Base-by-base conservation (phyloP, 2,113 vertebrate genomes). In the Amblyornis subalaris region DNA sequence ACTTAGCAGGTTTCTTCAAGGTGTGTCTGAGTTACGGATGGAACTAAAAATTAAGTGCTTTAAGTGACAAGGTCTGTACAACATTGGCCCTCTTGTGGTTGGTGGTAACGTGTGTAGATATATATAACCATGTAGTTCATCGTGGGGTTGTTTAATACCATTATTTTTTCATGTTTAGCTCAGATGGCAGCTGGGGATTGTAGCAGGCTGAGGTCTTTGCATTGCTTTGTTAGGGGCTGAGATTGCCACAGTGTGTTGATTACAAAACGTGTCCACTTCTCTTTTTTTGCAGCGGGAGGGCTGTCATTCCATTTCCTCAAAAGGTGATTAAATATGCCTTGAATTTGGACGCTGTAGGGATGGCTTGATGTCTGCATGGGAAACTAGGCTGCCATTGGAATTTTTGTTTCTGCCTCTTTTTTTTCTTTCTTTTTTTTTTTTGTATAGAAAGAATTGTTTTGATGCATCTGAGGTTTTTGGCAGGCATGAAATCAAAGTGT, bases 71-170 rank as follows among this genome's bases (percentile, higher is more conserved):
- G 33, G 21, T 60, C n/a, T 77, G 8, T 48, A 13, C 1, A 6
- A 3, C 20, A 4, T 22, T 51, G 47, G 79, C 89, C 93, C 71
- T 88, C 95, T 90, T 86, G 91, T 95, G 93, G 81, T 73, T 91
- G 75, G 3, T 89, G 36, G 29, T 18, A 65, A 31, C 26, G 4
- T 66, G 11, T 75, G 9, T 62, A 6, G 31, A 10, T 71, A 19
- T 47, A 16, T 58, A 17, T 29, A 31, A 23, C 17, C 35, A 8
- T 5, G 26, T n/a, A 53, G 24, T 60, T 95, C 14, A 40, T 76
- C 42, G 7, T 10, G 57, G 58, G 40, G 13, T 10, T 62, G 66
- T 38, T 88, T 61, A 70, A 58, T 45, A 17, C n/a, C 17, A 29
- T 58, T 62, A 33, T 42, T 76, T 88, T 88, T 62, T 45, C 15